Evolutionary conservation across 2,113 vertebrate species (phyloP).

Genomic region (Colistium nudipinnis): DNA sequence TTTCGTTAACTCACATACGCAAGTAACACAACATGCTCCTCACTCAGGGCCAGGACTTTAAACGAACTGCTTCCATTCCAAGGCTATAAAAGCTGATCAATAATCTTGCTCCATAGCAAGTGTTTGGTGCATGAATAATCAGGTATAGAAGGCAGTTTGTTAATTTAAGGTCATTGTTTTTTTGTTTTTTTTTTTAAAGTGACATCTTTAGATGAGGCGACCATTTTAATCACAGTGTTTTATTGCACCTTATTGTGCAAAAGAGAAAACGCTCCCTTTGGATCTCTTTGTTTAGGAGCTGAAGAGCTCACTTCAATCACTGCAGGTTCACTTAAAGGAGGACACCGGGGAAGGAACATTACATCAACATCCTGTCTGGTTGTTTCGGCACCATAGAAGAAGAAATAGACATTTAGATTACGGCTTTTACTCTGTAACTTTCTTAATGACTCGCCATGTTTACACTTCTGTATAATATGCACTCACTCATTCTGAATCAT

Average conservation of each 20-base stretch:
- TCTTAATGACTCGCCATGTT: too few species aligned
- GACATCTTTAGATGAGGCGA: too few species aligned
- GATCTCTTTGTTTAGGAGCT: too few species aligned
- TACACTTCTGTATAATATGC: background rate
- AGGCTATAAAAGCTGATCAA: background rate
- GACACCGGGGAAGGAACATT: background rate
- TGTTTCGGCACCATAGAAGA: background rate
- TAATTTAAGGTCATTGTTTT: too few species aligned
- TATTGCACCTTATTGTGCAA: too few species aligned
- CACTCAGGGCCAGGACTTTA: background rate
- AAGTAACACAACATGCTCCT: background rate
- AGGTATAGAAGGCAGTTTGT: background rate
- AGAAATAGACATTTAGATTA: background rate
- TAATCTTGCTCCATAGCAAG: background rate
- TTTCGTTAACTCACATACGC: constrained; percentile 9
- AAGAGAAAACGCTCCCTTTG: too few species aligned
- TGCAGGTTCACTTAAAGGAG: background rate
- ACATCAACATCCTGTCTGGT: background rate
- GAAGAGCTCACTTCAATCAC: too few species aligned
- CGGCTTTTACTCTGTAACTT: background rate
- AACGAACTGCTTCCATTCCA: background rate
- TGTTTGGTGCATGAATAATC: background rate
- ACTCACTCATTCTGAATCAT: background rate
- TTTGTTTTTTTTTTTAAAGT: too few species aligned
- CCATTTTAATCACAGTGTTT: too few species aligned